Percentiles rank a stretch among this genome's conserved stretches.
phyloP scores from a whole-genome alignment of 1,140 invertebrate genomes.

The Drosophila kepulauana region DNA sequence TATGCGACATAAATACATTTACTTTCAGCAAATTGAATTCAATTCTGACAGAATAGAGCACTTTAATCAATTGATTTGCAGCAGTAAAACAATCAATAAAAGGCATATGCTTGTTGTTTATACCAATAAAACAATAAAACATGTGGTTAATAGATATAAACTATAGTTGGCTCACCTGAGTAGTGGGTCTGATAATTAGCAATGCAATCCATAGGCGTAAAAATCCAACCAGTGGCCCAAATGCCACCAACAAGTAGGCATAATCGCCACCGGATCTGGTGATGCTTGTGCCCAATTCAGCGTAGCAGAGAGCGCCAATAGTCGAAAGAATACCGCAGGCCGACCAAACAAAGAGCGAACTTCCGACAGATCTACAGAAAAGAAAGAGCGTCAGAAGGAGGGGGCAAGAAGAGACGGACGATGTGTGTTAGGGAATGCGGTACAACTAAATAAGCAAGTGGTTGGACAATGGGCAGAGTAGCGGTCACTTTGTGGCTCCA shows the following conservation, averaged over 20 bases:
- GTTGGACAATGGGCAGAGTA: conserved; percentile 25
- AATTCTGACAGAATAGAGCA: conserved; percentile 58
- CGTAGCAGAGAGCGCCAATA: conserved; percentile 92
- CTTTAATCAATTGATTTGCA: conserved; percentile 51
- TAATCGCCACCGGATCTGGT: conserved; percentile 94
- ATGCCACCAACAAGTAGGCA: conserved; percentile 94
- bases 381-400: conserved; percentile 11
- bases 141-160: background rate
- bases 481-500: conserved; percentile 32
- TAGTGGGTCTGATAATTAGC: conserved; percentile 93
- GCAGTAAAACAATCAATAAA: background rate
- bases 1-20: too few relatives aligned
- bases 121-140: conserved; percentile 3
- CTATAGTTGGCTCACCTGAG: conserved; percentile 81
- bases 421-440: background rate
- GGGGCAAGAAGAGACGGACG: background rate
- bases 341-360: conserved; percentile 91
- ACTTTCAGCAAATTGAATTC: conserved; percentile 29
- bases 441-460: conserved; percentile 20
- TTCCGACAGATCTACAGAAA: conserved; percentile 87
- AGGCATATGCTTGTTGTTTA: background rate
- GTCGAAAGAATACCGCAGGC: conserved; percentile 91
- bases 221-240: conserved; percentile 95
- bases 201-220: conserved; percentile 94
- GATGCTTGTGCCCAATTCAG: conserved; percentile 94